These are phyloP conservation scores for Sisyra terminalis DNA, from an alignment of 2,888 invertebrate genomes.

Conservation along the genomic window DNA sequence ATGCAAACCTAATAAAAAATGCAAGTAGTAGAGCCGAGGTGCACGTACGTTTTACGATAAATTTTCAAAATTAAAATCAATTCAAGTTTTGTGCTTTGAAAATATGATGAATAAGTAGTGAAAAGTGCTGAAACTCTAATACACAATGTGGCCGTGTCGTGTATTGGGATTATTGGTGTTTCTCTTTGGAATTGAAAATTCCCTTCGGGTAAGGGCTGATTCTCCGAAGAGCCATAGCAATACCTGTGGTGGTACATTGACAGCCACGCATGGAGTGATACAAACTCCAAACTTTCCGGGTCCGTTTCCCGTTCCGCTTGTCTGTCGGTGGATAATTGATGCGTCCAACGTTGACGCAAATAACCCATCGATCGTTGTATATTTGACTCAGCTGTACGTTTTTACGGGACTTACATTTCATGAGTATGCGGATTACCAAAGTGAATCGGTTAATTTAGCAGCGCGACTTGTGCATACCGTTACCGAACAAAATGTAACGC, in stretches of 20 bases:
- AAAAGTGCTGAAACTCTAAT: too few relatives aligned
- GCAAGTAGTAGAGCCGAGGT: too few relatives aligned
- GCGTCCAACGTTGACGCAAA: constrained; percentile 35
- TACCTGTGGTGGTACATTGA: constrained; percentile 47
- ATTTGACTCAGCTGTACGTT: constrained; percentile 77
- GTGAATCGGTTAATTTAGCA: constrained; percentile 36
- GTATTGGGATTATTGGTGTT: too few relatives aligned
- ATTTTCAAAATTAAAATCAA: too few relatives aligned
- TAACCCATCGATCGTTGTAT: constrained; percentile 64
- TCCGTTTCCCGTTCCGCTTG: constrained; percentile 64
- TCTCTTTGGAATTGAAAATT: too few relatives aligned
- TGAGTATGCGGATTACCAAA: constrained; percentile 60
- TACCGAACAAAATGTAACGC: constrained; percentile 57
- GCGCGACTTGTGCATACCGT: constrained; percentile 49
- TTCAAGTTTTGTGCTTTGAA: too few relatives aligned
- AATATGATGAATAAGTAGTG: too few relatives aligned
- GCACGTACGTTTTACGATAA: too few relatives aligned
- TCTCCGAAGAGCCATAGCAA: too few relatives aligned
- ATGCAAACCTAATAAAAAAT: too few relatives aligned
- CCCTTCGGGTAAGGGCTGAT: too few relatives aligned
- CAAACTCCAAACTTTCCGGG: constrained; percentile 74
- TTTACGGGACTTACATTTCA: constrained; percentile 60
- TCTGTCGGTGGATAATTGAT: constrained; percentile 78
- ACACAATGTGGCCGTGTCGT: too few relatives aligned
- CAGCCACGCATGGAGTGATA: constrained; percentile 49